Base-by-base conservation (phyloP, 2,113 vertebrate genomes). In the Sceloporus undulatus region DNA sequence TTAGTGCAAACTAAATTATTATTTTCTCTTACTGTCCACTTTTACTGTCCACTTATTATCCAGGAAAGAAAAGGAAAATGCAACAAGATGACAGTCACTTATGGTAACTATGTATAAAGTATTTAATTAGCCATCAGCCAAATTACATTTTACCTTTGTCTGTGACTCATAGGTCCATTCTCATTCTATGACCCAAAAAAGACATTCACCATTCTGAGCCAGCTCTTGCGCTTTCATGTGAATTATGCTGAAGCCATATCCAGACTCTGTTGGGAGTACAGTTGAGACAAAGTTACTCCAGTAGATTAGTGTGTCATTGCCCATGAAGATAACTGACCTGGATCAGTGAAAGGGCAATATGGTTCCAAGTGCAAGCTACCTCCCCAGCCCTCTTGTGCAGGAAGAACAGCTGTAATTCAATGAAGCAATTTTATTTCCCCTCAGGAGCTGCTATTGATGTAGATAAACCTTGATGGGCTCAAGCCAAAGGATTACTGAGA, bases 311-410 rank as follows among this genome's bases (percentile, higher is more conserved):
- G 62, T 5, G 48, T 25, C 52, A 71, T 79, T 86, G 19, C 23
- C 66, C 8, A 54, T 71, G n/a, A 71, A 70, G 68, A 79, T 38
- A 70, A 71, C 14, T 78, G 59, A 78, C 42, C 23, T 34, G 34
- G 29, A 71, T 86, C 40, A 77, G 27, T 65, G 40, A 78, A 42
- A 68, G 77, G 18, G 14, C 27, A 68, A 66, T 42, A 6, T 9
- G 34, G 65, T 5, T 68, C 59, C 62, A 48, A 42, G 0, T 0
- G 52, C 9, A 4, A 1, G 29, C 9, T 25, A 25, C 16, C 4
- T 5, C 40, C 59, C 79, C 42, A 8, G n/a, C 68, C 70, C 5
- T 0, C 1, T 9, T 25, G 59, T 29, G 14, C 1, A 78, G 38
- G n/a, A 84, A 66, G 9, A 34, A 0, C 4, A 2, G 42, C 62